These are phyloP conservation scores for Limosa lapponica DNA, from an alignment of 2,797 vertebrate species.

Conservation along the genomic window DNA sequence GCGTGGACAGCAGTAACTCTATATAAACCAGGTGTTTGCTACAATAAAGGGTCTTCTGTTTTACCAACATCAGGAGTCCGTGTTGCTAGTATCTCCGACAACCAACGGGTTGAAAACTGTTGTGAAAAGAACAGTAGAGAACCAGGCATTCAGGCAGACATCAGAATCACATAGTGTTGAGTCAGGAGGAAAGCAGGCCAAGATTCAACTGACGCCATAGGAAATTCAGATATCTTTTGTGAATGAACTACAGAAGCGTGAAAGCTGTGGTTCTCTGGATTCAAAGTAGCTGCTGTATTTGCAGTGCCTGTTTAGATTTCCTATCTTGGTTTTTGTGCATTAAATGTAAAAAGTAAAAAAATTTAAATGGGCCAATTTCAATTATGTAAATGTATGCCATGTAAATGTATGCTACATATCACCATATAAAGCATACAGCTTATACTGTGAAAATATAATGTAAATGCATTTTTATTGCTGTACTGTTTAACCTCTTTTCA, in stretches of 20 bases:
- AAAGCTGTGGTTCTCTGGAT: neutral
- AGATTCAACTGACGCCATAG: neutral
- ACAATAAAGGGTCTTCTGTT: too few relatives aligned
- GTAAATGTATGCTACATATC: neutral
- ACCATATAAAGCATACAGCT: neutral
- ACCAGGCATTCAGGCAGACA: neutral
- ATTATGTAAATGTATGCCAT: neutral
- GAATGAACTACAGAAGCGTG: neutral
- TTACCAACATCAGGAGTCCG: too few relatives aligned
- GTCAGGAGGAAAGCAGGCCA: neutral
- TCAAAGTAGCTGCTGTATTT: neutral
- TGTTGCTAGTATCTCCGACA: too few relatives aligned
- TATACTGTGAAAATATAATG: neutral
- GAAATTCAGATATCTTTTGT: neutral
- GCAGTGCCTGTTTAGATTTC: neutral
- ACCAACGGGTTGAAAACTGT: too few relatives aligned
- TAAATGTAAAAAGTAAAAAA: neutral
- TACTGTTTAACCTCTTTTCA: neutral
- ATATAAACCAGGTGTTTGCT: too few relatives aligned
- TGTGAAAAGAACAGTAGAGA: neutral
- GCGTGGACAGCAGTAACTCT: too few relatives aligned
- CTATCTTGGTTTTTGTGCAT: neutral
- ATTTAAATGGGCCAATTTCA: neutral
- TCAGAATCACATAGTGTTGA: neutral
- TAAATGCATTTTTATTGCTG: neutral